Conservation (phyloP, 2,888 invertebrate species). For the Orchestes rusci region DNA sequence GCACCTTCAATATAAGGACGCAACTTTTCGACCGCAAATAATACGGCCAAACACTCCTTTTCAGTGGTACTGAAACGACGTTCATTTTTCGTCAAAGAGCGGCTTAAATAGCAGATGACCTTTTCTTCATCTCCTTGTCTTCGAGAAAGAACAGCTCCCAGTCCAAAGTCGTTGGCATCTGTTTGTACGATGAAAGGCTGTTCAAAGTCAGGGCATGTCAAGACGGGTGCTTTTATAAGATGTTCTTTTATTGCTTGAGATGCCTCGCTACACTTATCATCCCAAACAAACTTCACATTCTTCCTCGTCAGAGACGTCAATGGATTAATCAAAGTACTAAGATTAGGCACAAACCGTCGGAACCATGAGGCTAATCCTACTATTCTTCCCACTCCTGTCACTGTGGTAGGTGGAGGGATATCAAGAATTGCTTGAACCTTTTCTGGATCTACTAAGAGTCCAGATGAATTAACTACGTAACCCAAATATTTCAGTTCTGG, state of each 20-base stretch:
- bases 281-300: conserved; percentile 5
- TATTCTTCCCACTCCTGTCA: conserved; percentile 20
- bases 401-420: conserved; percentile 21
- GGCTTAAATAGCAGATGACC: too few species aligned
- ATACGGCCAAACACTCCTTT: too few species aligned
- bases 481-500: conserved; percentile 24
- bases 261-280: conserved; percentile 4
- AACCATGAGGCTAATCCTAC: conserved; percentile 20
- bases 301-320: conserved; percentile 5
- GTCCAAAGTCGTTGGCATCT: conserved; percentile 4
- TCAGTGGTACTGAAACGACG: too few species aligned
- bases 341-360: conserved; percentile 20
- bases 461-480: conserved; percentile 22
- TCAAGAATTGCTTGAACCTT: conserved; percentile 22
- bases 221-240: conserved; percentile 15
- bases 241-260: conserved; percentile 9
- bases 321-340: conserved; percentile 6
- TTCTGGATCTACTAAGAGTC: conserved; percentile 22
- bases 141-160: too few species aligned
- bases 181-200: not conserved
- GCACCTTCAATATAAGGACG: too few species aligned
- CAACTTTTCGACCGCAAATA: too few species aligned
- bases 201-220: conserved; percentile 16
- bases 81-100: conserved; percentile 10
- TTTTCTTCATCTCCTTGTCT: conserved; percentile 15